phyloP scores from a whole-genome alignment of 1,140 invertebrate species.

The Pogonomyrmex californicus region DNA sequence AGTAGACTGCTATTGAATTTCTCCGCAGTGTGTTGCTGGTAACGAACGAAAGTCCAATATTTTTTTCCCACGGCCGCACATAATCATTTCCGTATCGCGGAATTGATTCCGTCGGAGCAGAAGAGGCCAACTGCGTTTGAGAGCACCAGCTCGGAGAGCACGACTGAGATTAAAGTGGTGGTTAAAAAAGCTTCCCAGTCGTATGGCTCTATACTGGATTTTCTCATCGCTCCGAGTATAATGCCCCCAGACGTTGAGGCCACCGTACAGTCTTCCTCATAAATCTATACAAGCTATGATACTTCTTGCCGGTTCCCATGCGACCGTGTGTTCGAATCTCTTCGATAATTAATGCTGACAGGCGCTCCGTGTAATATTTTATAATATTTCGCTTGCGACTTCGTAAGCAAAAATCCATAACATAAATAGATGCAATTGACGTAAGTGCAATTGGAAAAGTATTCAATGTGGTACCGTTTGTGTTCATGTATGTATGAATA shows the following conservation, averaged over 20 bases:
- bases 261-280: conserved; percentile 62
- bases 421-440: neutral
- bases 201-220: conserved; percentile 49
- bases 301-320: conserved; percentile 41
- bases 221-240: conserved; percentile 72
- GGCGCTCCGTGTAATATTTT: conserved; percentile 3
- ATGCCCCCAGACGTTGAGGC: conserved; percentile 63
- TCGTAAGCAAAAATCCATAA: neutral
- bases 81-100: conserved; percentile 28
- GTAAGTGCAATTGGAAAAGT: neutral
- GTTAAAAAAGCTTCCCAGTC: conserved; percentile 60
- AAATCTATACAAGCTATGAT: conserved; percentile 52
- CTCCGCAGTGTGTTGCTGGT: neutral
- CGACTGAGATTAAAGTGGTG: conserved; percentile 47
- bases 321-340: neutral
- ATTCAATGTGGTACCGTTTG: neutral
- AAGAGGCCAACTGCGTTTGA: neutral
- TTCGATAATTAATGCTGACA: conserved; percentile 42
- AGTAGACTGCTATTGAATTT: neutral
- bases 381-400: neutral
- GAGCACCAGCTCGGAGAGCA: neutral
- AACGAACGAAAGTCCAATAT: conserved; percentile 22
- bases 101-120: neutral
- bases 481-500: neutral
- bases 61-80: neutral